Base-by-base conservation (phyloP, 2,888 invertebrate species). In the Leptinotarsa peninsularis region DNA sequence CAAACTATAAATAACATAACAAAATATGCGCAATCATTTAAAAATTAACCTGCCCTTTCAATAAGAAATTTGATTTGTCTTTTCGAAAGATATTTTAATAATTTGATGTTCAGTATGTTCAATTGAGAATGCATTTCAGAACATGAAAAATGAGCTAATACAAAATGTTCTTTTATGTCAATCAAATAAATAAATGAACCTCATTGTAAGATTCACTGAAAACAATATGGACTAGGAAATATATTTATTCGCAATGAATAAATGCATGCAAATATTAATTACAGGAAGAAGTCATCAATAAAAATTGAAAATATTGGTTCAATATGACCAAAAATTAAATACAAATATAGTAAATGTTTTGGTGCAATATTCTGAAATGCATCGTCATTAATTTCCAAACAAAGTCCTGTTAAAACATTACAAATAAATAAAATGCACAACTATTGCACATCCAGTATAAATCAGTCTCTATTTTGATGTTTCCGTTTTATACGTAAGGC, bases 1-100 rank as follows among this genome's bases (percentile, higher is more conserved):
- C 87, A 84, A 85, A 84, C 80, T 81, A 83, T 85, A 83, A n/a
- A 81, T 82, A 76, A 72, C 56, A 82, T 80, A 83, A 85, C 83
- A 82, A 82, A 83, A 82, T 82, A 85, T 82, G 82, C 82, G 81
- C 82, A 75, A 77, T 69, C 58, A 63, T 33, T 70, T 71, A 60
- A 74, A 70, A 74, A 67, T 72, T 66, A 73, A 74, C 70, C 66
- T 77, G 71, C 58, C 58, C 18, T 33, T 69, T 56, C 43, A 33
- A 66, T 49, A 15, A 76, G 80, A 80, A 78, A 77, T 78, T 77
- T 73, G 49, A 78, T 79, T 78, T 79, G 75, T 78, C 78, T 78
- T 78, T 79, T 78, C 77, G 56, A 63, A 76, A 80, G 76, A 72
- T 78, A 76, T 74, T 68, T 74, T 52, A 60, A 72, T 67, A 67